phyloP scores from a whole-genome alignment of 2,888 invertebrate genomes.

The Heliconius erato region DNA sequence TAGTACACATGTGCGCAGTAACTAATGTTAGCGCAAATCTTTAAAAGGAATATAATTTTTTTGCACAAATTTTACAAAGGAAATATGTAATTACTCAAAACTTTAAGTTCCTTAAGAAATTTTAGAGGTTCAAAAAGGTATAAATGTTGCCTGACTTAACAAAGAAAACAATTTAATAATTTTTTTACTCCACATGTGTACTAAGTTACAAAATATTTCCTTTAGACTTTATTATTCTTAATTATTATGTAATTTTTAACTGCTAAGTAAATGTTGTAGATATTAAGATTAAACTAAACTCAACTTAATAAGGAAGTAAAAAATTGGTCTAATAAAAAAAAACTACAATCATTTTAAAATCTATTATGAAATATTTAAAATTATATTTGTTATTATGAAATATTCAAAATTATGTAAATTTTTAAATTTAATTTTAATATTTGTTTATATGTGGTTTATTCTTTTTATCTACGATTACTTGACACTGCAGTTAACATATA shows the following conservation, averaged over 20 bases:
- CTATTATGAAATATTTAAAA: background rate
- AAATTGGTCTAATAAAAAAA: background rate
- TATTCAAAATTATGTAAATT: too few relatives aligned
- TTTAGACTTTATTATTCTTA: constrained; percentile 4
- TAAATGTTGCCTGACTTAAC: background rate
- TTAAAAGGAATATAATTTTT: background rate
- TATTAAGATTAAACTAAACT: background rate
- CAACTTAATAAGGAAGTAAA: background rate
- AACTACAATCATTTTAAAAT: background rate
- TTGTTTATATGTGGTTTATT: background rate
- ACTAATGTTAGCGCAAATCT: constrained; percentile 17
- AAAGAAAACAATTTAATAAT: constrained; percentile 1
- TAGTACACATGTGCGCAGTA: constrained; percentile 21
- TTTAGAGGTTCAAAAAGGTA: background rate
- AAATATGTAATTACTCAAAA: background rate
- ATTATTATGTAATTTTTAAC: background rate
- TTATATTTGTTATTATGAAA: background rate
- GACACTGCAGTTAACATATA: constrained; percentile 46
- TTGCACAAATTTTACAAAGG: constrained; percentile 27
- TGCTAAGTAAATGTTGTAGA: background rate
- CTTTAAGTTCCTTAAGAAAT: background rate
- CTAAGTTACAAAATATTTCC: constrained; percentile 2
- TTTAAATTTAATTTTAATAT: too few relatives aligned
- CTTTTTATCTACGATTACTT: constrained; percentile 52
- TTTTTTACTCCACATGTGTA: constrained; percentile 24